These are phyloP conservation scores for Ricordea florida DNA, from an alignment of 92 coral and sea anemone genomes.

Conservation along the genomic window DNA sequence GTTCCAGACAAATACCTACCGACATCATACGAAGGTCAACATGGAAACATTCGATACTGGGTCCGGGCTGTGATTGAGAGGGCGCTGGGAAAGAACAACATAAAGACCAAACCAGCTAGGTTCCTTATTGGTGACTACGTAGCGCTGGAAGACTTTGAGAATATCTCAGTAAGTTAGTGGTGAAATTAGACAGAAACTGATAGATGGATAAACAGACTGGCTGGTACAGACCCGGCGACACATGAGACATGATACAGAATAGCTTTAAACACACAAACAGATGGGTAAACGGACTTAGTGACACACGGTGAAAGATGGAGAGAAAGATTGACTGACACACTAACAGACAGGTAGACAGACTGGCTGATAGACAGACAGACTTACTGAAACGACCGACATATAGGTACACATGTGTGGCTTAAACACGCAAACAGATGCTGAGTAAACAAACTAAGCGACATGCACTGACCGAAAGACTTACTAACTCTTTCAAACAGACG, in stretches of 20 bases:
- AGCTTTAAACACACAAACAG: neutral
- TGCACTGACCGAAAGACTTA: no score
- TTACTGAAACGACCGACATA: no score
- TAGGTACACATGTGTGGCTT: no score
- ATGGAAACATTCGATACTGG: slow-evolving; percentile 78
- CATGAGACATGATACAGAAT: no score
- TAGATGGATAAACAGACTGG: neutral
- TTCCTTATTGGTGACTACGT: slow-evolving; percentile 56
- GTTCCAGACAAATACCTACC: slow-evolving; percentile 71
- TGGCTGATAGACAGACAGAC: no score
- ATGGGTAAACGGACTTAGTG: neutral
- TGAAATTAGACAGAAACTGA: neutral
- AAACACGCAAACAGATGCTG: no score
- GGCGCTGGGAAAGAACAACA: slow-evolving; percentile 44
- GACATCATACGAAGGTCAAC: slow-evolving; percentile 68
- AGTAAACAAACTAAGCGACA: no score
- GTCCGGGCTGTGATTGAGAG: slow-evolving; percentile 63
- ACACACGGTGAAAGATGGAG: no score
- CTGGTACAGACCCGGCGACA: no score
- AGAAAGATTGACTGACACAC: no score
- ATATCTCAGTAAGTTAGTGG: slow-evolving; percentile 54
- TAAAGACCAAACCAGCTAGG: slow-evolving; percentile 57
- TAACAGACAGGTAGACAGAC: no score
- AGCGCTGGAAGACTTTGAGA: slow-evolving; percentile 48
- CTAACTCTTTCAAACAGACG: no score